Conservation (phyloP, 2,888 invertebrate species). For the Synergus gifuensis region DNA sequence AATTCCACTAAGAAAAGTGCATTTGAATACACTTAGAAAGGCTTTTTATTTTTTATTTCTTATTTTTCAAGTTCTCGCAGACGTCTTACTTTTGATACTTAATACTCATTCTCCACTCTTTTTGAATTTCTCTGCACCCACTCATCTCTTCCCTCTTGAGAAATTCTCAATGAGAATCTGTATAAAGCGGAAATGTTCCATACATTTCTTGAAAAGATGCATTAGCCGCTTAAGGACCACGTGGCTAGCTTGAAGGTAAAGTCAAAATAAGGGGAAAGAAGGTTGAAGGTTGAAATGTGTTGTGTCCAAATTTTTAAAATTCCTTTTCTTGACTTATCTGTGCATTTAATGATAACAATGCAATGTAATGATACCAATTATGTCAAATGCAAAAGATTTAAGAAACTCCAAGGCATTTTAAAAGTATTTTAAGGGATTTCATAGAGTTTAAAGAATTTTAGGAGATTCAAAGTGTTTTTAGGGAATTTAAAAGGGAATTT, state of each 20-base stretch:
- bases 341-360: too few species aligned
- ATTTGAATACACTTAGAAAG: not conserved
- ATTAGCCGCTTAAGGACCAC: constrained; percentile 19
- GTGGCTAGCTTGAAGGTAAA: constrained; percentile 14
- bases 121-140: constrained; percentile 7
- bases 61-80: not conserved
- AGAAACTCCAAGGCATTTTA: too few species aligned
- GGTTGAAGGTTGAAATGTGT: not conserved
- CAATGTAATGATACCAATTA: too few species aligned
- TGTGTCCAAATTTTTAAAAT: too few species aligned
- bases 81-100: constrained; percentile 6
- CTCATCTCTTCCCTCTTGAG: not conserved
- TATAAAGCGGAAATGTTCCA: constrained; percentile 2
- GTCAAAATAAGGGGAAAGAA: constrained; percentile 20
- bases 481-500: not conserved
- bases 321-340: too few species aligned
- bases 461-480: too few species aligned
- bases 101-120: constrained; percentile 6
- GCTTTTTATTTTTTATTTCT: not conserved
- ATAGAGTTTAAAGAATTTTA: too few species aligned
- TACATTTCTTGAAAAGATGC: constrained; percentile 23
- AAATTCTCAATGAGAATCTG: not conserved
- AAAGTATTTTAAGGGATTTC: not conserved
- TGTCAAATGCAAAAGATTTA: too few species aligned
- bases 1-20: not conserved